phyloP scores from a whole-genome alignment of 2,113 vertebrate genomes.

The Chionodraco myersi region DNA sequence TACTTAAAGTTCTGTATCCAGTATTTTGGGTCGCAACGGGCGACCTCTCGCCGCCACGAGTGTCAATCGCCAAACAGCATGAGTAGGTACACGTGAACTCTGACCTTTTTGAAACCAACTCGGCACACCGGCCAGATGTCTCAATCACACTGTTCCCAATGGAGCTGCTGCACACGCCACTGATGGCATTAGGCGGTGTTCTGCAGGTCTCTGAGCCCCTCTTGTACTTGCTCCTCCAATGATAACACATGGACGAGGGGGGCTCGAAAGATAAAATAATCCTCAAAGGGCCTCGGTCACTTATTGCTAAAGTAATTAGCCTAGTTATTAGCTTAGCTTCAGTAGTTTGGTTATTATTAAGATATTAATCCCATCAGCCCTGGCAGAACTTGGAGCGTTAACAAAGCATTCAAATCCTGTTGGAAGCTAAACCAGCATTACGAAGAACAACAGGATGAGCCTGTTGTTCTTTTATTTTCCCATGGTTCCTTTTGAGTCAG shows the following conservation, averaged over 20 bases:
- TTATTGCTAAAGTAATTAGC: slow-evolving; percentile 51
- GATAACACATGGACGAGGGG: slow-evolving; percentile 37
- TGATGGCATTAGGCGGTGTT: slow-evolving; percentile 53
- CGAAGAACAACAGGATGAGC: slow-evolving; percentile 15
- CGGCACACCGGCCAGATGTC: slow-evolving; percentile 50
- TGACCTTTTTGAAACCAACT: slow-evolving; percentile 49
- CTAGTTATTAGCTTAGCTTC: slow-evolving; percentile 30
- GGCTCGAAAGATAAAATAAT: slow-evolving; percentile 40
- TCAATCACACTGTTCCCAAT: slow-evolving; percentile 45
- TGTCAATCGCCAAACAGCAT: slow-evolving; percentile 32
- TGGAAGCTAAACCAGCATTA: background rate
- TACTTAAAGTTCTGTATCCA: slow-evolving; percentile 51
- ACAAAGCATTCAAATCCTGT: background rate
- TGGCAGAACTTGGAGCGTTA: background rate
- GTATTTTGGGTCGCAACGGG: slow-evolving; percentile 45
- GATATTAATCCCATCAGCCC: slow-evolving; percentile 16
- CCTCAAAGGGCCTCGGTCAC: slow-evolving; percentile 36
- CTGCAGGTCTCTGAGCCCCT: slow-evolving; percentile 46
- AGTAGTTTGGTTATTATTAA: background rate
- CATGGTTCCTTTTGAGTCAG: slow-evolving; percentile 10
- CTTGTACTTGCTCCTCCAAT: slow-evolving; percentile 34
- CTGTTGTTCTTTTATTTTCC: slow-evolving; percentile 14
- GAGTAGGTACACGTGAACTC: slow-evolving; percentile 60
- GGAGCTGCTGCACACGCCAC: slow-evolving; percentile 33
- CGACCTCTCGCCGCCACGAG: slow-evolving; percentile 35